Percentiles rank a stretch among this genome's conserved stretches.
Conservation (phyloP, 2,113 vertebrate genomes). For the Pseudorectes ferrugineus region DNA sequence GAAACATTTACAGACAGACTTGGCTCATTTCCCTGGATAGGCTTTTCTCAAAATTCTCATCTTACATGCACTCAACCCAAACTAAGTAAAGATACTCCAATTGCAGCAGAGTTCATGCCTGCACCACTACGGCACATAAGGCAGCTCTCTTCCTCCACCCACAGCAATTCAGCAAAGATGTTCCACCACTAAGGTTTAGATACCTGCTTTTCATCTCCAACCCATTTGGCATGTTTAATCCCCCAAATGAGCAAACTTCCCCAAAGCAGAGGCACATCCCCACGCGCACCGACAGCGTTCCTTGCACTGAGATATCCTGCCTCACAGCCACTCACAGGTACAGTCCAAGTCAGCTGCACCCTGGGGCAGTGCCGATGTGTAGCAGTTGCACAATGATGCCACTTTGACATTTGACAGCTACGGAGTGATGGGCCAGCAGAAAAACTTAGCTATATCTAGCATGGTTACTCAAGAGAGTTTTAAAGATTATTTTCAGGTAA, state of each 20-base stretch:
- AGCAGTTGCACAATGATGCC: accelerated
- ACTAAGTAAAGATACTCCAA: neutral
- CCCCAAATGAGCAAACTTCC: accelerated
- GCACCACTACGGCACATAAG: accelerated
- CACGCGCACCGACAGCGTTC: accelerated
- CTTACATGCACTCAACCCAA: neutral
- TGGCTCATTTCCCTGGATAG: neutral
- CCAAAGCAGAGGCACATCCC: neutral
- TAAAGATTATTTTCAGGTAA: neutral
- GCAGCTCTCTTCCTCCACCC: neutral
- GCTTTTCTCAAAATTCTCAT: neutral
- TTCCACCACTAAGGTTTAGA: neutral
- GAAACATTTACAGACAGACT: neutral
- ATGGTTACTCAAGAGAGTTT: neutral
- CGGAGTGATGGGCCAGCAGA: neutral
- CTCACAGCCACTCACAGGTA: neutral
- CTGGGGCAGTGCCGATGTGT: accelerated
- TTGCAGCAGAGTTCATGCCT: neutral
- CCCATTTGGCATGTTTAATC: neutral
- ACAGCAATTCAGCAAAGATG: neutral
- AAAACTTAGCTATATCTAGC: neutral
- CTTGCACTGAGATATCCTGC: neutral
- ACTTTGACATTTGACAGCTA: neutral
- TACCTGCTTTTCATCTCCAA: neutral
- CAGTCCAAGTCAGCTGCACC: neutral